A percentile compares a stretch with the other conserved stretches of the same genome.
Conservation (phyloP, 2,797 vertebrate species). For the Mormyrus proboscirostris region DNA sequence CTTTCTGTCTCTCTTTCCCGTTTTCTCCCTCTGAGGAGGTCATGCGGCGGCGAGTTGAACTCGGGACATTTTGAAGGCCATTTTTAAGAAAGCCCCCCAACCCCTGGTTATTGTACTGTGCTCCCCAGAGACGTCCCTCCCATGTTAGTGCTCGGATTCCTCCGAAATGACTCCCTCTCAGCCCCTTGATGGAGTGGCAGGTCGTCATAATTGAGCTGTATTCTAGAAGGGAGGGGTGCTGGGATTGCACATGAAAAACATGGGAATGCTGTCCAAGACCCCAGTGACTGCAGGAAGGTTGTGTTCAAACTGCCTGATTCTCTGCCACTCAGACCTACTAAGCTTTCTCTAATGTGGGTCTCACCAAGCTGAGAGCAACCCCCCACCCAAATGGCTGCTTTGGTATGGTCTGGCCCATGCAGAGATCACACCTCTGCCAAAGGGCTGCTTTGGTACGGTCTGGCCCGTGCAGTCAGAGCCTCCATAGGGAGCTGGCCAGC, state of each 20-base stretch:
- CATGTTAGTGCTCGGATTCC: conserved; percentile 43
- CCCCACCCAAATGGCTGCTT: neutral
- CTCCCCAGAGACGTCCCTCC: neutral
- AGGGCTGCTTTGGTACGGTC: neutral
- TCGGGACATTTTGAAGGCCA: neutral
- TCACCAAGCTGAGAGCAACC: neutral
- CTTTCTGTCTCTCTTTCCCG: neutral
- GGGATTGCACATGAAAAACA: conserved; percentile 37
- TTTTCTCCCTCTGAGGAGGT: neutral
- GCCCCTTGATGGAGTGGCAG: conserved; percentile 50
- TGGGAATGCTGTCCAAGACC: conserved; percentile 41
- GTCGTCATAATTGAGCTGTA: conserved; percentile 49
- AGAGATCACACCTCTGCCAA: neutral
- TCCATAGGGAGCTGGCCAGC: neutral
- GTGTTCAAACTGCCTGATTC: conserved; percentile 29
- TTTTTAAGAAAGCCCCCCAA: neutral
- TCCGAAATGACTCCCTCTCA: conserved; percentile 51
- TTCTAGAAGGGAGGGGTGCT: conserved; percentile 47
- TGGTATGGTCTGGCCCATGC: neutral
- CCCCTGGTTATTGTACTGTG: neutral
- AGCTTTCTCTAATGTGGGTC: conserved; percentile 11
- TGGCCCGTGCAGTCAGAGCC: neutral
- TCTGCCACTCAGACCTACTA: conserved; percentile 9
- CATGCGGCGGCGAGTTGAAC: neutral
- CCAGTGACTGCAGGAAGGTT: conserved; percentile 42